Conservation (phyloP, 2,797 vertebrate genomes). For the Micropoecilia bifurca region DNA sequence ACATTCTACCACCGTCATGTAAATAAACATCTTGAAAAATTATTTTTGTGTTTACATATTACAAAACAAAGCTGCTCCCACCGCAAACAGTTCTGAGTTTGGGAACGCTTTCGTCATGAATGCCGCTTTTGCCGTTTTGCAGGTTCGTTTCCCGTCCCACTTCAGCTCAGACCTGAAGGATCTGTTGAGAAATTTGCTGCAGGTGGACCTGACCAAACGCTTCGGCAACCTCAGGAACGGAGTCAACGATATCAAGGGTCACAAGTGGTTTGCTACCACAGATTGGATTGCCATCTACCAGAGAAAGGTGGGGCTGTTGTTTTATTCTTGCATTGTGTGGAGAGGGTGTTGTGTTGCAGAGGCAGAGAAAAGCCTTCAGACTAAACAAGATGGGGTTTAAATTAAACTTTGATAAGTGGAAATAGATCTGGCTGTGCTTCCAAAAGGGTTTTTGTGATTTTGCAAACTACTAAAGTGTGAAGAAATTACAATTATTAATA, state of each 20-base stretch:
- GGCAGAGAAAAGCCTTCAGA: background rate
- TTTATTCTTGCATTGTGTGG: background rate
- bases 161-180: conserved; percentile 99
- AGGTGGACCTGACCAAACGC: conserved; percentile 98
- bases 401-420: conserved; percentile 17
- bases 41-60: background rate
- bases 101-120: background rate
- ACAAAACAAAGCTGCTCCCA: too few species aligned
- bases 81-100: background rate
- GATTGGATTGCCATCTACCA: conserved; percentile 99
- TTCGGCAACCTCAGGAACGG: conserved; percentile 99
- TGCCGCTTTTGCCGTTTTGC: conserved; percentile 12
- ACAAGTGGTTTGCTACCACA: conserved; percentile 99
- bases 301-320: conserved; percentile 87
- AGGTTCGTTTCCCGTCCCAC: conserved; percentile 99
- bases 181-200: conserved; percentile 96
- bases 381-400: background rate
- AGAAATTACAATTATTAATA: background rate
- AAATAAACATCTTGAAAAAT: background rate
- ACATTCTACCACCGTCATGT: background rate
- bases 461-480: too few species aligned
- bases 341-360: background rate
- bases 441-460: background rate
- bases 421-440: conserved; percentile 4
- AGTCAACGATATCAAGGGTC: conserved; percentile 98